Conservation (phyloP, 2,888 invertebrate species). For the Cephonodes hylas region DNA sequence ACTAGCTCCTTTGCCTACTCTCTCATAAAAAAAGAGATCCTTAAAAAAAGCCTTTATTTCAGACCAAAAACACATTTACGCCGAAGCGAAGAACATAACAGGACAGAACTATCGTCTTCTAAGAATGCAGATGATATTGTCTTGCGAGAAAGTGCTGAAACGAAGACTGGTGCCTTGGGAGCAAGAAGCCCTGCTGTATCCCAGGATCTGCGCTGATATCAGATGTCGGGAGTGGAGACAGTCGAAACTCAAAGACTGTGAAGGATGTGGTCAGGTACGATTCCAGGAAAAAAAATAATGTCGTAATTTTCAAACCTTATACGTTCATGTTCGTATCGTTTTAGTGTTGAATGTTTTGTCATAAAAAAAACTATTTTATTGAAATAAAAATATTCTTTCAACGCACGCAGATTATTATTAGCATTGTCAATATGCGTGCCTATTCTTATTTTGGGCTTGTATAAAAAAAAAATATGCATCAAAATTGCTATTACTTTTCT, state of each 20-base stretch:
- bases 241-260: slow-evolving; percentile 75
- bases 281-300: neutral
- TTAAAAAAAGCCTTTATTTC: neutral
- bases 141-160: slow-evolving; percentile 80
- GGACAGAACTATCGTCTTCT: slow-evolving; percentile 83
- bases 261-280: slow-evolving; percentile 79
- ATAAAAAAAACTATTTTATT: too few species aligned
- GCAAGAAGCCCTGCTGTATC: slow-evolving; percentile 85
- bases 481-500: too few species aligned
- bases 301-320: too few species aligned
- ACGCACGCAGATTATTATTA: too few species aligned
- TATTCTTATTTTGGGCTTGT: too few species aligned
- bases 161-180: slow-evolving; percentile 83
- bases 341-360: too few species aligned
- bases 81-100: slow-evolving; percentile 65
- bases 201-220: slow-evolving; percentile 80
- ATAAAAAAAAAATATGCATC: too few species aligned
- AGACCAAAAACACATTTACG: slow-evolving; percentile 81
- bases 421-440: too few species aligned
- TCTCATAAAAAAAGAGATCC: too few species aligned
- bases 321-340: too few species aligned
- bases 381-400: too few species aligned
- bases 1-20: too few species aligned
- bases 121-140: slow-evolving; percentile 82
- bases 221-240: slow-evolving; percentile 81